Base-by-base conservation (phyloP, 2,888 invertebrate genomes). In the Zygogramma bicolorata region DNA sequence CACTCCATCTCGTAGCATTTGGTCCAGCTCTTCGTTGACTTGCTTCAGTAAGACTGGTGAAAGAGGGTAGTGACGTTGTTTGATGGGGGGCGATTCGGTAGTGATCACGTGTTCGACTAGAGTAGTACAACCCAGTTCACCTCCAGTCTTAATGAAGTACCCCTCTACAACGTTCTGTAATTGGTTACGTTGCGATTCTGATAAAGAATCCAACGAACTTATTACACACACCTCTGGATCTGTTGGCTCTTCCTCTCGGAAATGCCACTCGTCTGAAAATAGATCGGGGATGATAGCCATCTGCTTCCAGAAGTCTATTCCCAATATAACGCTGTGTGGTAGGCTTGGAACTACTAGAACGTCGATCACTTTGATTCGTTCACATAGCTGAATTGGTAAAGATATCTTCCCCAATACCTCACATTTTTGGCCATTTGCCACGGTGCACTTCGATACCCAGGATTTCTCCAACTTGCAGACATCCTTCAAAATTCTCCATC, bases 1-100 rank as follows among this genome's bases (percentile, higher is more conserved):
- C 77, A 81, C 8, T 65, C 70, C 7, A 77, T 81, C 20, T 62
- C 73, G 62, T 65, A 81, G 31, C 76, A 84, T 79, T 46, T 75
- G 73, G 20, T 60, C 73, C 22, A 81, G 25, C 40, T 82, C 75
- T 13, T 29, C 20, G 22, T 76, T 60, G 5, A 78, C 67, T 25
- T 66, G 13, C 49, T 49, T 38, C 49, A 74, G 73, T 7, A 63
- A 34, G 1, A 22, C 62, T 8, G 71, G 75, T 2, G 75, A 75
- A 2, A 78, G 31, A 0, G 76, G 76, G 38, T 70, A 70, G 60
- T 76, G 66, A 3, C 74, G 25, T 31, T 73, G 73, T 42, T 78
- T 76, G n/a, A 76, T 78, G 1, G 76, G 76, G 10, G 34, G 31
- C 2, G 71, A 40, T 22, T 53, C 59, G 31, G n/a, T n/a, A n/a